Evolutionary conservation across 2,113 vertebrate species (phyloP), one percentile per base, ranked within the genome.

Genomic region (Columbina picui): DNA sequence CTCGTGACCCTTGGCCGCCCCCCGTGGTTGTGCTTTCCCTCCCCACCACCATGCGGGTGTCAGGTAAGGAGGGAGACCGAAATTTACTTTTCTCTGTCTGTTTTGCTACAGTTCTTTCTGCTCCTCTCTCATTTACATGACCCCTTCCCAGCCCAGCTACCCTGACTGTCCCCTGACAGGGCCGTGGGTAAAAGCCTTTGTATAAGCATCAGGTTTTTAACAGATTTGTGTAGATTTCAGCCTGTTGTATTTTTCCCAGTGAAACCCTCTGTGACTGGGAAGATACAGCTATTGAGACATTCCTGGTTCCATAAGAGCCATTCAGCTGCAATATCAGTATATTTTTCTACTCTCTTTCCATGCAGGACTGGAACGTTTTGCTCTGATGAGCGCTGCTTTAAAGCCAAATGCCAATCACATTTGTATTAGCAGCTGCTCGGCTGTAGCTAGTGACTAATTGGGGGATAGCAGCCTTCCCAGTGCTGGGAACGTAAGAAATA

Each of bases 291-390:
- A 39, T 57, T 70, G 90, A 94, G 93, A 65, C 9, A 0, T 38
- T 92, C 71, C 75, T 87, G 55, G 59, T 79, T 96, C 84, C 90
- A 74, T 71, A 96, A 96, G 68, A 91, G 89, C 84, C 76, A 93
- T 97, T 96, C 93, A 92, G 78, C 64, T 80, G 79, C 85, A 80
- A 47, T 86, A 91, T 32, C 88, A 95, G 94, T 91, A 68, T 60
- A 90, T 96, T 93, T 88, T 95, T 80, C 74, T 83, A 21, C 71
- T 78, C 64, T 71, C 41, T 91, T 89, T 80, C 93, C 61, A 52
- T 38, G 75, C 80, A 88, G 88, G 78, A 74, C 87, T 82, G 55
- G 88, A 96, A 93, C 79, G 60, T 94, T 94, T 86, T 91, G 93
- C 90, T 93, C 97, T 25, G 9, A 52, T 84, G 93, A 96, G 78